Percentiles rank a stretch among this genome's conserved stretches.
These are phyloP conservation scores for Syngnathus rostellatus DNA, from an alignment of 2,797 vertebrate species.

Conservation along the genomic window DNA sequence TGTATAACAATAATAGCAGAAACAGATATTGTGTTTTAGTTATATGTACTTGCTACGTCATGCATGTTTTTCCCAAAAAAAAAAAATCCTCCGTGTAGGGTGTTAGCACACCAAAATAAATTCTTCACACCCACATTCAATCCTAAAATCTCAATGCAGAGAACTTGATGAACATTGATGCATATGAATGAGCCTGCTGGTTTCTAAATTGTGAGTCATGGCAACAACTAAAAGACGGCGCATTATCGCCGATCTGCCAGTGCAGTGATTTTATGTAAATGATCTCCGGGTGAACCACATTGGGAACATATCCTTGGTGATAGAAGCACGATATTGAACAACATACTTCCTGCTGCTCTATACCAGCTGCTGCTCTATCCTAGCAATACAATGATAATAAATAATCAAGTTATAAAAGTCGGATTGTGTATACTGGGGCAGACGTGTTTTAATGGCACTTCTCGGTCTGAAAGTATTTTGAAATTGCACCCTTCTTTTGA, in stretches of 20 bases:
- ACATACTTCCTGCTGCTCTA: neutral
- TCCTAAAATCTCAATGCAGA: slow-evolving; percentile 1
- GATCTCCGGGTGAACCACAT: neutral
- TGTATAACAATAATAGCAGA: neutral
- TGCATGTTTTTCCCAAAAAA: neutral
- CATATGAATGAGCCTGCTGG: slow-evolving; percentile 1
- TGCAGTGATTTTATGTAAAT: neutral
- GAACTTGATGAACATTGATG: neutral
- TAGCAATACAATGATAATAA: neutral
- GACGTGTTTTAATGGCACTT: too few relatives aligned
- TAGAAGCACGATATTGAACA: neutral
- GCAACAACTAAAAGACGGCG: neutral
- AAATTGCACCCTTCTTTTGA: neutral
- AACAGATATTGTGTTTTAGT: neutral
- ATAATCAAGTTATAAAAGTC: neutral
- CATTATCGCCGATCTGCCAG: neutral
- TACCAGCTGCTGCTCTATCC: neutral
- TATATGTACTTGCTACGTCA: neutral
- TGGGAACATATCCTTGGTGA: neutral
- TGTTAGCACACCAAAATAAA: neutral
- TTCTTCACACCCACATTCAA: neutral
- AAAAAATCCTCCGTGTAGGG: neutral
- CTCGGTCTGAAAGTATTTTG: neutral
- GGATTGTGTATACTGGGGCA: neutral
- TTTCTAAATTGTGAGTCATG: slow-evolving; percentile 5